Conservation (phyloP, 2,888 invertebrate species). For the Machimus rusticus region DNA sequence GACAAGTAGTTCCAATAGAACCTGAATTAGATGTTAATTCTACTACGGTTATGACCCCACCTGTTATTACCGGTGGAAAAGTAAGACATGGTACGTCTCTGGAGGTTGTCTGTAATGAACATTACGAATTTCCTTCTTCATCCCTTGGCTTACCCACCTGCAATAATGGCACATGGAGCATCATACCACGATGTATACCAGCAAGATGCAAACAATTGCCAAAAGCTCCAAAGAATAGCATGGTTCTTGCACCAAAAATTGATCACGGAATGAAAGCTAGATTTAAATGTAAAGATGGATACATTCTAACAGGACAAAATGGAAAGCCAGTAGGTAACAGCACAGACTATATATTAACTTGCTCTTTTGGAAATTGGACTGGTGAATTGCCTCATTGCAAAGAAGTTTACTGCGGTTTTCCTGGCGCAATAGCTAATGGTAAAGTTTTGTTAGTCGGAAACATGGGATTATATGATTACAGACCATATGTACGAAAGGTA, state of each 20-base stretch:
- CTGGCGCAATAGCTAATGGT: conserved; percentile 87
- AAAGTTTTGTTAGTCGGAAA: conserved; percentile 92
- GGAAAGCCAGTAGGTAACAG: conserved; percentile 63
- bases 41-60: conserved; percentile 55
- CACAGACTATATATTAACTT: conserved; percentile 77
- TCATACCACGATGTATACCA: conserved; percentile 84
- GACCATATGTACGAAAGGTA: conserved; percentile 90
- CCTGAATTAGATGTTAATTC: conserved; percentile 59
- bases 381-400: conserved; percentile 87
- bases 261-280: conserved; percentile 95
- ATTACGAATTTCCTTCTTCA: conserved; percentile 82
- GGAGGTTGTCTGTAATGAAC: conserved; percentile 81
- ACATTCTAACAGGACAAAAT: conserved; percentile 74
- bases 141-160: conserved; percentile 82
- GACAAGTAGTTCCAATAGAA: conserved; percentile 72
- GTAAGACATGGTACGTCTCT: conserved; percentile 73
- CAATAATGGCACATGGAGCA: conserved; percentile 95
- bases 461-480: conserved; percentile 95
- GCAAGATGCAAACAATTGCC: conserved; percentile 87
- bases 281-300: conserved; percentile 94
- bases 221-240: conserved; percentile 86
- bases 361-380: conserved; percentile 95
- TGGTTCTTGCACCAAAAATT: conserved; percentile 97
- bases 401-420: conserved; percentile 92
- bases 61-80: conserved; percentile 66